Percentiles rank a stretch among this genome's conserved stretches.
Evolutionary conservation across 2,888 invertebrate genomes (phyloP).

Genomic region (Orthosia cruda): DNA sequence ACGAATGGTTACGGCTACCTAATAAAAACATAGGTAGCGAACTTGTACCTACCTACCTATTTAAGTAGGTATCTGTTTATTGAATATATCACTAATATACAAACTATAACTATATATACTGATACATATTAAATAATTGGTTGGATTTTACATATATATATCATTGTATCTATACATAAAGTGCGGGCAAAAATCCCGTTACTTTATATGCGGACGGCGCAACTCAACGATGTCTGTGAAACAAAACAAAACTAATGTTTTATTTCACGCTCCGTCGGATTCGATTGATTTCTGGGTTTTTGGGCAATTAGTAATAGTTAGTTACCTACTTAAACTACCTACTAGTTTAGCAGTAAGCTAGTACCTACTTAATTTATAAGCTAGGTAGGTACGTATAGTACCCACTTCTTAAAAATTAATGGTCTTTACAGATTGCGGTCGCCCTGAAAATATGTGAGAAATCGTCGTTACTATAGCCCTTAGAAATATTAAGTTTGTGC

Average conservation of each 20-base stretch:
- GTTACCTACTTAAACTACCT: background rate
- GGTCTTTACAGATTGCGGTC: background rate
- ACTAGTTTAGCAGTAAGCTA: background rate
- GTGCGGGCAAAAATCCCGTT: conserved; percentile 13
- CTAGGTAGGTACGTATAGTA: background rate
- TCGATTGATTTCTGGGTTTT: conserved; percentile 62
- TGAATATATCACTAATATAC: background rate
- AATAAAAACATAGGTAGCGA: conserved; percentile 18
- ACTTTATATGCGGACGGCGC: conserved; percentile 6
- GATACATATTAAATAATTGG: background rate
- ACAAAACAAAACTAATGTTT: conserved; percentile 48
- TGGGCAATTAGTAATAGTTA: conserved; percentile 43
- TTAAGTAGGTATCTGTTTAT: background rate
- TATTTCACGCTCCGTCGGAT: conserved; percentile 45
- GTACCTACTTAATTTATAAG: background rate
- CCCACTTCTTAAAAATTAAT: background rate
- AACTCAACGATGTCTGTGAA: conserved; percentile 20
- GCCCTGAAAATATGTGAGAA: conserved; percentile 2
- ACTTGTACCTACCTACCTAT: background rate
- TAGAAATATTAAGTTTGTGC: background rate
- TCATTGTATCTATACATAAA: background rate
- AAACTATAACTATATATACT: background rate
- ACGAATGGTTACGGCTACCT: conserved; percentile 30
- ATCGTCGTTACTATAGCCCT: background rate
- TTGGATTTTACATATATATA: background rate